Evolutionary conservation across 1,140 invertebrate species (phyloP), one percentile per base, ranked within the genome.

Genomic region (Triops longicaudatus): DNA sequence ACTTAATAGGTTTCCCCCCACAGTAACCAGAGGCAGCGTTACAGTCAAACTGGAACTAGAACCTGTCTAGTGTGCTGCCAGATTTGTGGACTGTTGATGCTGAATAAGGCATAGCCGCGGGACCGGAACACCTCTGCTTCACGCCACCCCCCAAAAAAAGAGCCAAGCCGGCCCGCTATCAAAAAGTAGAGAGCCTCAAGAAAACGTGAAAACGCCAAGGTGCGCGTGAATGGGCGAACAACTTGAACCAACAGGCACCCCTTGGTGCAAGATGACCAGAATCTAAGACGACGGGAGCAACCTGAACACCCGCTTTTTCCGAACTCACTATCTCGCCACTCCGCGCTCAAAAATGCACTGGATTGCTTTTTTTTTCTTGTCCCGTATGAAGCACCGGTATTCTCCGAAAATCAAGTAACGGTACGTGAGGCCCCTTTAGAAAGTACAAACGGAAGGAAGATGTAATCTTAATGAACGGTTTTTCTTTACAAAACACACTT

Each of bases 131-230:
- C 50, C 50, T 63, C 50, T 63, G 50, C 50, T 63, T 63, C 50
- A 63, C 50, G 50, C 50, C 50, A 63, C 50, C 43, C 43, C 43
- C 14, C 50, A 17, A 63, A 63, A 63, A 5, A n/a, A 17, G 0
- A 63, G 17, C 9, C 9, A 63, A 63, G 44, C 14, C 44, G 50
- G 50, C 17, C 43, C 50, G 50, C 50, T 0, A 63, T 63, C 50
- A 22, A 63, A 63, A 63, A 63, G 22, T n/a, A 22, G 14, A 63
- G 22, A 63, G 50, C 9, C 17, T n/a, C 50, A 5, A 22, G 22
- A 63, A 63, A 63, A 63, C 50, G 50, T 63, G 50, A 63, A 63
- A 63, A 63, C 50, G n/a, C 50, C n/a, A 63, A 63, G 50, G 50
- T 63, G 50, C 50, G 50, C 50, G 50, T 63, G 50, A 63, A 63